phyloP scores from a whole-genome alignment of 2,888 invertebrate genomes.

The Phaonia tiefii region DNA sequence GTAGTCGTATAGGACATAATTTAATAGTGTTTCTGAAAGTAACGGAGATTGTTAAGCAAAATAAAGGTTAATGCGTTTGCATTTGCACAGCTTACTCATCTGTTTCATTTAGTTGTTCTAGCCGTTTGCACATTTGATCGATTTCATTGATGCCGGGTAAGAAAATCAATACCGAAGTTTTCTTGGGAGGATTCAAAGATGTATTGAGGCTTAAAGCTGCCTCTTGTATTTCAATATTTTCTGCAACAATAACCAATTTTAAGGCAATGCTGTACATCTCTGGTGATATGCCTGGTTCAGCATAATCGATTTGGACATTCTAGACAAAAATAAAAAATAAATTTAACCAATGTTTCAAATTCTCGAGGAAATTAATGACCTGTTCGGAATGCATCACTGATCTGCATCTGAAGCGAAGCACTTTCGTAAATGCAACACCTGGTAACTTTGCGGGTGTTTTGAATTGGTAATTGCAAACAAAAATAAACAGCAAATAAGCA shows the following conservation, averaged over 20 bases:
- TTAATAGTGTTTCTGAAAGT: slow-evolving; percentile 66
- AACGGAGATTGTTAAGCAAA: background rate
- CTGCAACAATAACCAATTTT: slow-evolving; percentile 84
- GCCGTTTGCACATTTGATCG: slow-evolving; percentile 84
- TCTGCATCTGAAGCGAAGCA: too few species aligned
- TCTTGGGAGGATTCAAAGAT: slow-evolving; percentile 74
- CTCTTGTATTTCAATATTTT: slow-evolving; percentile 77
- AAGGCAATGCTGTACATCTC: slow-evolving; percentile 84
- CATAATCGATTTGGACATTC: slow-evolving; percentile 81
- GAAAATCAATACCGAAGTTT: slow-evolving; percentile 89
- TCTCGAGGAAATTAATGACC: background rate
- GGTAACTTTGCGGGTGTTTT: too few species aligned
- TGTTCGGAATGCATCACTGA: background rate
- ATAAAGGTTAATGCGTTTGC: too few species aligned
- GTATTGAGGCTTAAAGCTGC: slow-evolving; percentile 78
- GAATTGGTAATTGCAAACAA: too few species aligned
- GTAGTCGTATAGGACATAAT: slow-evolving; percentile 81
- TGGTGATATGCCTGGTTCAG: slow-evolving; percentile 83
- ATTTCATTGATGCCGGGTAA: slow-evolving; percentile 94
- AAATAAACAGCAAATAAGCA: too few species aligned
- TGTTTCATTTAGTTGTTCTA: slow-evolving; percentile 72
- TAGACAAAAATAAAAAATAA: slow-evolving; percentile 69
- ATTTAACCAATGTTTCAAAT: slow-evolving; percentile 10
- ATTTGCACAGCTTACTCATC: slow-evolving; percentile 62
- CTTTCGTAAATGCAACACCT: too few species aligned